Percentiles rank a stretch among this genome's conserved stretches.
Evolutionary conservation across 2,888 invertebrate species (phyloP).

Genomic region (Orthosia gothica): DNA sequence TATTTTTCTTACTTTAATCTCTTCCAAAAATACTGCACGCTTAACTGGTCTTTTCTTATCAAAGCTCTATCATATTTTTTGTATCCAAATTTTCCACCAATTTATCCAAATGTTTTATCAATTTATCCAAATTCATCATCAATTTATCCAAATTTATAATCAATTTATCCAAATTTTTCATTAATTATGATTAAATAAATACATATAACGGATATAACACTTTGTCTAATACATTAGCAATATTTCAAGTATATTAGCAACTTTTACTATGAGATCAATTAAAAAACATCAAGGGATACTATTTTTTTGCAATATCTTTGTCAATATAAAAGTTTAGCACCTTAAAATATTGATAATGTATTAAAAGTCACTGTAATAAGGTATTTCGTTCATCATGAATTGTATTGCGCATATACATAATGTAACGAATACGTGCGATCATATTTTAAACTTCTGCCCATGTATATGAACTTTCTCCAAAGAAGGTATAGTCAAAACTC

Average conservation of each 20-base stretch:
- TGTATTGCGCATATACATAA: background rate
- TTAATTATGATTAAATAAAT: background rate
- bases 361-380: background rate
- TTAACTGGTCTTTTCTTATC: conserved; percentile 33
- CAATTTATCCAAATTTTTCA: background rate
- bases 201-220: background rate
- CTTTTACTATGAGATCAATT: background rate
- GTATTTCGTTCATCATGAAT: background rate
- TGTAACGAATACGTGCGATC: no score
- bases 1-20: conserved; percentile 31
- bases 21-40: conserved; percentile 42
- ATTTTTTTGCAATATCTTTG: no score
- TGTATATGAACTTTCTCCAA: no score
- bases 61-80: conserved; percentile 33
- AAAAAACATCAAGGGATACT: no score
- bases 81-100: background rate
- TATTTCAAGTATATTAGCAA: background rate
- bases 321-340: no score
- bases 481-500: no score
- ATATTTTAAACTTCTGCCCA: no score
- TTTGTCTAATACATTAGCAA: background rate
- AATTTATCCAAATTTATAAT: background rate
- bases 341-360: background rate
- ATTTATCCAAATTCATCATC: background rate
- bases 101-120: background rate